Evolutionary conservation across 2,888 invertebrate genomes (phyloP).

Genomic region (Hololepta plana): DNA sequence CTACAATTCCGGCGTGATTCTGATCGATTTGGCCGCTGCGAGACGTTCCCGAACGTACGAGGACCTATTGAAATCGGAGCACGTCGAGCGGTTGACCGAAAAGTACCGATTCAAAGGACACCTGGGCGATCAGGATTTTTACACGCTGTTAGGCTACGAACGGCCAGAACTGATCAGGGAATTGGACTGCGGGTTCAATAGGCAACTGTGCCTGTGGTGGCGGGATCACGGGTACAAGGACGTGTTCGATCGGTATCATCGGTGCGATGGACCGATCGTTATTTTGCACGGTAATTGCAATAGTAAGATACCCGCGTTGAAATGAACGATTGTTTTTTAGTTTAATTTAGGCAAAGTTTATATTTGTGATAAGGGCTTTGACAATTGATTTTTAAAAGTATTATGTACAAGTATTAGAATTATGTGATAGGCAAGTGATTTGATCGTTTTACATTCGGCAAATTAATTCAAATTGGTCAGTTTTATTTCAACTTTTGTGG

Average conservation of each 20-base stretch:
- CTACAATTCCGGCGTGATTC: slow-evolving; percentile 62
- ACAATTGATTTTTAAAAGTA: no score
- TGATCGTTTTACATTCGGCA: no score
- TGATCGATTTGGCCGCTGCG: slow-evolving; percentile 49
- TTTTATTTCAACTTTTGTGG: no score
- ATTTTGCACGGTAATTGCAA: slow-evolving; percentile 63
- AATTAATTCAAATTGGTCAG: no score
- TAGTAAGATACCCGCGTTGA: slow-evolving; percentile 52
- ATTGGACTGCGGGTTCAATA: slow-evolving; percentile 62
- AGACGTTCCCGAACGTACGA: slow-evolving; percentile 41
- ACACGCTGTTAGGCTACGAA: slow-evolving; percentile 51
- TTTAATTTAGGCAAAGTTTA: no score
- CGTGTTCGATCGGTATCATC: slow-evolving; percentile 52
- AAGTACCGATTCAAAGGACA: slow-evolving; percentile 54
- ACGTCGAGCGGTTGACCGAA: slow-evolving; percentile 33
- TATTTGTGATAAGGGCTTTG: no score
- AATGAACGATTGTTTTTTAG: no score
- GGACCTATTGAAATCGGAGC: slow-evolving; percentile 32
- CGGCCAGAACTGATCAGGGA: slow-evolving; percentile 51
- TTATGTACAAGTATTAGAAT: no score
- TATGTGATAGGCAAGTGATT: no score
- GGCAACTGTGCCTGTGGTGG: slow-evolving; percentile 73
- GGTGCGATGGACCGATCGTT: slow-evolving; percentile 43
- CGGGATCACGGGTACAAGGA: slow-evolving; percentile 51
- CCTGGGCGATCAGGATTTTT: slow-evolving; percentile 71